Conservation (phyloP, 2,888 invertebrate species). For the Tetranychus piercei region DNA sequence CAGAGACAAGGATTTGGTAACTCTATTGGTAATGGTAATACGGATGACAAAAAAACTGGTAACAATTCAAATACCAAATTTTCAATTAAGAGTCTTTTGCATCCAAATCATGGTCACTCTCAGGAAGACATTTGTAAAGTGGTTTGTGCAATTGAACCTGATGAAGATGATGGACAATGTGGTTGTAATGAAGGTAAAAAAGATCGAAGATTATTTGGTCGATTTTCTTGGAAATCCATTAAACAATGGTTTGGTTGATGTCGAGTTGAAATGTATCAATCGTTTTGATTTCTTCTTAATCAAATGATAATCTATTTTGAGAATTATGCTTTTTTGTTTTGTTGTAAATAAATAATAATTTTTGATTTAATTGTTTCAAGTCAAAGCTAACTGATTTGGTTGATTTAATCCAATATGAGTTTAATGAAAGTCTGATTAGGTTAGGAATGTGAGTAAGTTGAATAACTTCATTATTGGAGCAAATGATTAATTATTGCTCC, state of each 20-base stretch:
- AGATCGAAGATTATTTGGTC: neutral
- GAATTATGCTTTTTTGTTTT: too few species aligned
- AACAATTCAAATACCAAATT: neutral
- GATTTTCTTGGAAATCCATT: neutral
- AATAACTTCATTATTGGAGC: neutral
- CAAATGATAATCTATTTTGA: neutral
- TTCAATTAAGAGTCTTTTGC: neutral
- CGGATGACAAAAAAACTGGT: neutral
- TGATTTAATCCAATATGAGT: neutral
- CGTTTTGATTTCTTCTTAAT: neutral
- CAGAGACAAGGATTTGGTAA: neutral
- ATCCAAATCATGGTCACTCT: neutral
- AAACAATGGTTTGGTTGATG: neutral
- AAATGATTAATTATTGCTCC: neutral
- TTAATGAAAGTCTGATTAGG: neutral
- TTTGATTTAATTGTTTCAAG: neutral
- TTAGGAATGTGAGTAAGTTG: neutral
- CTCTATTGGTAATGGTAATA: neutral
- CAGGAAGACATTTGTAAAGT: neutral
- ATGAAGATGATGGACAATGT: neutral
- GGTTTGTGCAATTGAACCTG: neutral
- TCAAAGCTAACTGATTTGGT: neutral
- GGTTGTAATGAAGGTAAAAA: neutral
- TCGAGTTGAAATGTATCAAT: neutral
- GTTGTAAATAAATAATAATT: neutral